Evolutionary conservation across 2,888 invertebrate species (phyloP).

Genomic region (Drosophila meridionalis): DNA sequence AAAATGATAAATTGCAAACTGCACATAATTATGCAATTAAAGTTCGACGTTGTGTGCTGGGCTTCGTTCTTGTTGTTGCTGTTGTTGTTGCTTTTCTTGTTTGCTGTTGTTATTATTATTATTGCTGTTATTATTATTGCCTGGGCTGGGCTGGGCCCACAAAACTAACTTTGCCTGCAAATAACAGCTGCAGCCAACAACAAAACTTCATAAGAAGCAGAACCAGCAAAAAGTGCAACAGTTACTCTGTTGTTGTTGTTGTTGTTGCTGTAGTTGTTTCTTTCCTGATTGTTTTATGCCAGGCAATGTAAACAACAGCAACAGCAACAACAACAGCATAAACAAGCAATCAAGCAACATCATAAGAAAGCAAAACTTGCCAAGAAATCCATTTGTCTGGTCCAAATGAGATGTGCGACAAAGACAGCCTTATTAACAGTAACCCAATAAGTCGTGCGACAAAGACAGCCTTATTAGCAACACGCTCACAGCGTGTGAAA

Average conservation of each 20-base stretch:
- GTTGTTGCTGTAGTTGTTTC: slow-evolving; percentile 32
- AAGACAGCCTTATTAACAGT: not conserved
- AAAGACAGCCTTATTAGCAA: not conserved
- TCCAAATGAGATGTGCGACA: slow-evolving; percentile 21
- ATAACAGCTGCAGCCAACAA: slow-evolving; percentile 44
- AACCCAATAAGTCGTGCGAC: slow-evolving; percentile 12
- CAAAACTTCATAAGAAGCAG: slow-evolving; percentile 37
- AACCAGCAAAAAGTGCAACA: slow-evolving; percentile 39
- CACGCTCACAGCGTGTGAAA: slow-evolving; percentile 44
- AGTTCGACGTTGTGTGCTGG: slow-evolving; percentile 82
- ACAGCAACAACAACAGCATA: slow-evolving; percentile 20
- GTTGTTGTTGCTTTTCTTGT: slow-evolving; percentile 11
- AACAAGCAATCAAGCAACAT: slow-evolving; percentile 24
- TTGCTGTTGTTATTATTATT: slow-evolving; percentile 41
- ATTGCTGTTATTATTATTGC: slow-evolving; percentile 70
- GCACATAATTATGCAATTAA: slow-evolving; percentile 86
- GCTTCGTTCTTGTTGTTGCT: slow-evolving; percentile 34
- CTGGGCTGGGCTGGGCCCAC: slow-evolving; percentile 55
- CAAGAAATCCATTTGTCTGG: slow-evolving; percentile 52
- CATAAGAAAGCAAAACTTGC: slow-evolving; percentile 31
- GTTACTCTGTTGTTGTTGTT: slow-evolving; percentile 45
- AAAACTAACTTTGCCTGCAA: slow-evolving; percentile 53
- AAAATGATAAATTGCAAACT: slow-evolving; percentile 85
- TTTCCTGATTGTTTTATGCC: slow-evolving; percentile 56
- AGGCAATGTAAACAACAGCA: slow-evolving; percentile 56